Base-by-base conservation (phyloP, 2,797 vertebrate genomes). In the Morus bassanus region DNA sequence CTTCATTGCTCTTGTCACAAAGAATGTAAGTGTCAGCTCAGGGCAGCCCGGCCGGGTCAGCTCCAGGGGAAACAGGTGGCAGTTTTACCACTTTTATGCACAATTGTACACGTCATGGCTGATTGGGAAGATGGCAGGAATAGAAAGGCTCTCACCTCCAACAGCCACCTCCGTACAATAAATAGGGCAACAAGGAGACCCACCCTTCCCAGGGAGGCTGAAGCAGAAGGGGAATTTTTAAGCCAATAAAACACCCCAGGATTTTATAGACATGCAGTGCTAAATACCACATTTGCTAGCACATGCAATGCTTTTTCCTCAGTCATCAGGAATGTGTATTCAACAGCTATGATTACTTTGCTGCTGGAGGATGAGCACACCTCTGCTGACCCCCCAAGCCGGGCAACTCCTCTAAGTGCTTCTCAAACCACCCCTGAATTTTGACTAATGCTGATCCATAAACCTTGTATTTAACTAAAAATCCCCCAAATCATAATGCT, bases 1-100 rank as follows among this genome's bases (percentile, higher is more conserved):
- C 95, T 95, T 96, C 93, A 37, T 19, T 88, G 88, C 95, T 96
- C 93, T 89, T 75, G 83, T 97, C 96, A 92, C 59, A 76, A 81
- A 93, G 95, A 89, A 93, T 50, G 82, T 31, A 72, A 61, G 89
- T 31, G 18, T 9, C 35, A 18, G 89, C 88, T 67, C 61, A 10
- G 27, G 80, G 86, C 82, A 95, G 78, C 77, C 73, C 21, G 25
- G 90, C 53, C 8, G 41, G 95, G 93, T 59, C 68, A 5, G 86
- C 92, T 1, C 2, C 18, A 5, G 87, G 79, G 57, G 45, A 51
- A 88, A 31, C 56, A 65, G 80, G 80, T 76, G 50, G 37, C 39
- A 11, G 46, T 88, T 95, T 93, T 81, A 94, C 70, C 69, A 61
- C 89, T 96, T 96, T 95, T 77, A 94, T 83, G 85, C 91, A 83